Evolutionary conservation across 2,113 vertebrate species (phyloP).

Genomic region (Stercorarius parasiticus): DNA sequence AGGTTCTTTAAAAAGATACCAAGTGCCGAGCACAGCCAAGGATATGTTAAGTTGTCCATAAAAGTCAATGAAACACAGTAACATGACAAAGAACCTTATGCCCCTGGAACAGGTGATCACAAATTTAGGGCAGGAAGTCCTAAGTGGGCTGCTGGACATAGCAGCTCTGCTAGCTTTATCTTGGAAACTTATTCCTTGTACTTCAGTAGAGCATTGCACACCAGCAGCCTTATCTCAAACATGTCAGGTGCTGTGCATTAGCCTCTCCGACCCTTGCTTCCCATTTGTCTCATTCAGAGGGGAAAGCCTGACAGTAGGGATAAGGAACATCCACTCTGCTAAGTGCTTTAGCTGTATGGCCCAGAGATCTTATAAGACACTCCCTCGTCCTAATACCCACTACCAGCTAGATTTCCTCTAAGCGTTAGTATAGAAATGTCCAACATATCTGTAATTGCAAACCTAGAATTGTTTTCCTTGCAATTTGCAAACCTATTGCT

Average conservation of each 20-base stretch:
- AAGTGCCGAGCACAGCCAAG: background rate
- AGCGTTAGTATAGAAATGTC: background rate
- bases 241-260: background rate
- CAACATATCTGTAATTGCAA: background rate
- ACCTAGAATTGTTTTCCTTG: background rate
- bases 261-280: background rate
- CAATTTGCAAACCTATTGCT: background rate
- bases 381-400: background rate
- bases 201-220: background rate
- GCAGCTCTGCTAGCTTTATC: background rate
- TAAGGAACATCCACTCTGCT: background rate
- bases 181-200: background rate
- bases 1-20: background rate
- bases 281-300: background rate
- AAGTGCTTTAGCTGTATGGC: background rate
- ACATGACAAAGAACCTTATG: background rate
- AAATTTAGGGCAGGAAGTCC: background rate
- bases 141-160: background rate
- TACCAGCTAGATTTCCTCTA: background rate
- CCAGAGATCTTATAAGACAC: background rate
- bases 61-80: background rate
- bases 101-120: background rate
- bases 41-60: background rate
- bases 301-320: background rate
- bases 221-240: background rate